phyloP scores from a whole-genome alignment of 2,113 vertebrate species.

The Typhlomys cinereus region DNA sequence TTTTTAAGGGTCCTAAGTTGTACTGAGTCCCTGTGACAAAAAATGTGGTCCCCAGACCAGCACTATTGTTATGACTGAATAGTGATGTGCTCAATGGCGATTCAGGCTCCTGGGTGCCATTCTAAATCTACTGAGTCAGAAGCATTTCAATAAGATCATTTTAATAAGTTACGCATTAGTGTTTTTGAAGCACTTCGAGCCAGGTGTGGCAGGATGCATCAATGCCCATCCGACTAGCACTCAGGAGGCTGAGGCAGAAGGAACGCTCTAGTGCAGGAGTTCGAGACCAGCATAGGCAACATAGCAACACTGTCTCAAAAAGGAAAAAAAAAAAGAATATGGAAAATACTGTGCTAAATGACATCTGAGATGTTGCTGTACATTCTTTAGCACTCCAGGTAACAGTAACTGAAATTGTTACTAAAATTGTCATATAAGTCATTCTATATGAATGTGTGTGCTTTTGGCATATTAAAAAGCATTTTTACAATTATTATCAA shows the following conservation, averaged over 20 bases:
- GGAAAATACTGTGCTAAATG: neutral
- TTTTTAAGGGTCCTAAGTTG: slow-evolving; percentile 15
- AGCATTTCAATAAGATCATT: slow-evolving; percentile 13
- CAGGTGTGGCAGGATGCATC: accelerated
- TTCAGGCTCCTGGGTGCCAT: neutral
- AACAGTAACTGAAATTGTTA: neutral
- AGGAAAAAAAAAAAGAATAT: neutral
- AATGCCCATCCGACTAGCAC: too few relatives aligned
- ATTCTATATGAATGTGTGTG: neutral
- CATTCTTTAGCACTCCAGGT: neutral
- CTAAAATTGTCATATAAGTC: neutral
- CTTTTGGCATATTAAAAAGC: neutral
- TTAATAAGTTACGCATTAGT: neutral
- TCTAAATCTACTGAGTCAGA: neutral
- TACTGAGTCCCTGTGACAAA: neutral
- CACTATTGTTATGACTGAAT: neutral
- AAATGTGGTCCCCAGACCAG: neutral
- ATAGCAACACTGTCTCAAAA: neutral
- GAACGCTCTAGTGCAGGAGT: neutral
- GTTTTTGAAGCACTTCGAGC: neutral
- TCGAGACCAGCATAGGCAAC: neutral
- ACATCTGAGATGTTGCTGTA: neutral
- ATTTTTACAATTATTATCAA: neutral
- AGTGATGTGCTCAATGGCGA: neutral
- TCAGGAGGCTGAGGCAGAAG: neutral